A percentile compares a stretch with the other conserved stretches of the same genome.
Conservation (phyloP, 2,113 vertebrate genomes). For the Onychostruthus taczanowskii region DNA sequence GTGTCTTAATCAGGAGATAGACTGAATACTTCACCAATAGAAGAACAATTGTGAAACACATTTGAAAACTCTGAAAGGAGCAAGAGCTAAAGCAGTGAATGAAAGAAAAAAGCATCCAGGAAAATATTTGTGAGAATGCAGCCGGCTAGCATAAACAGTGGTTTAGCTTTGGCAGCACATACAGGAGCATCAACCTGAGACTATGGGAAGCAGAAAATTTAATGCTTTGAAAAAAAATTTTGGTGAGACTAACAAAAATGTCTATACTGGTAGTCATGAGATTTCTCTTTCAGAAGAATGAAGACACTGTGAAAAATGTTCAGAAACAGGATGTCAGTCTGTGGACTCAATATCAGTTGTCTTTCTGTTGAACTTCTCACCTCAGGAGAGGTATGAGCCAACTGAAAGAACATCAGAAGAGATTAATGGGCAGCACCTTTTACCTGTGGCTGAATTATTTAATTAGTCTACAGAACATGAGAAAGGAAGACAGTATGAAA, state of each 20-base stretch:
- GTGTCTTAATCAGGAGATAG: not conserved
- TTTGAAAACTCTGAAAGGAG: not conserved
- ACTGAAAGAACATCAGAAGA: not conserved
- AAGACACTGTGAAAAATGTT: not conserved
- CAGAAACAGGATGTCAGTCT: not conserved
- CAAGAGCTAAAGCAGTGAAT: not conserved
- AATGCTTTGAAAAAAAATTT: not conserved
- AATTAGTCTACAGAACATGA: not conserved
- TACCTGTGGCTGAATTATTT: not conserved
- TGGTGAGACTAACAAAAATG: not conserved
- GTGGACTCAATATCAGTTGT: not conserved
- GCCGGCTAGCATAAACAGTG: not conserved
- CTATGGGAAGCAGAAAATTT: not conserved
- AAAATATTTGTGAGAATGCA: not conserved
- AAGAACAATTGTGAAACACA: not conserved
- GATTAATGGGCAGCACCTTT: not conserved
- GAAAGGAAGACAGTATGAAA: not conserved
- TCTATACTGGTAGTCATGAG: not conserved
- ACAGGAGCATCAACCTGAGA: not conserved
- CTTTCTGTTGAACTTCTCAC: not conserved
- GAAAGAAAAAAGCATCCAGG: not conserved
- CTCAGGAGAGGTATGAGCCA: not conserved
- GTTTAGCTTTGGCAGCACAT: not conserved
- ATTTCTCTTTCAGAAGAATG: not conserved
- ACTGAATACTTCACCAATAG: not conserved